These are phyloP conservation scores for Heteronetta atricapilla DNA, from an alignment of 2,113 vertebrate genomes.

Conservation along the genomic window DNA sequence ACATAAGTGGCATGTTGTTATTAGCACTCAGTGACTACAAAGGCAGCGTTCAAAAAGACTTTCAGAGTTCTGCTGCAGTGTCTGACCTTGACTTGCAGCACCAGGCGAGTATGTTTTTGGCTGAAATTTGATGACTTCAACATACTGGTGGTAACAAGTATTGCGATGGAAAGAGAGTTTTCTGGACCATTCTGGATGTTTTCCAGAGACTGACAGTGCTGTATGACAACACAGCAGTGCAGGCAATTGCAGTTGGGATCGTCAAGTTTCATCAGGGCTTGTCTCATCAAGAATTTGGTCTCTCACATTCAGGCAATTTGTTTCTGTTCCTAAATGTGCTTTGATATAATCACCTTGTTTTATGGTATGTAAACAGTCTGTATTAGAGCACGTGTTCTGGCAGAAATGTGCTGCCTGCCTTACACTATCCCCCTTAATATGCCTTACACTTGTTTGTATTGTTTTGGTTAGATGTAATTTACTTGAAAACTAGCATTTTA, in stretches of 20 bases:
- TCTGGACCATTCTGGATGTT: not conserved
- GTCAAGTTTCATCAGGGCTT: not conserved
- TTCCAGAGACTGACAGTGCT: not conserved
- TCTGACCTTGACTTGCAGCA: not conserved
- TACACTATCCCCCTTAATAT: not conserved
- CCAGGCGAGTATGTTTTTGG: not conserved
- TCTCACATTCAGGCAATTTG: not conserved
- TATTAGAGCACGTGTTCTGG: not conserved
- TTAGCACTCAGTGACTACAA: not conserved
- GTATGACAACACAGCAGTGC: not conserved
- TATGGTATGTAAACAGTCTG: not conserved
- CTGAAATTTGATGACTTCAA: not conserved
- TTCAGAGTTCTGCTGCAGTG: not conserved
- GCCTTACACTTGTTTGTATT: not conserved
- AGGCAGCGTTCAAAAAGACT: not conserved
- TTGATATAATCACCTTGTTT: not conserved
- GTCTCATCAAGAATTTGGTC: not conserved
- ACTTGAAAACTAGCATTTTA: not conserved
- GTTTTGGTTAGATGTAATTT: not conserved
- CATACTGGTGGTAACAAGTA: accelerated
- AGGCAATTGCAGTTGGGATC: not conserved
- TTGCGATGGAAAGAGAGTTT: not conserved
- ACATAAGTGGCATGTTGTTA: not conserved
- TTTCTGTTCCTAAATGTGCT: not conserved
- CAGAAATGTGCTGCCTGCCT: not conserved